A percentile compares a stretch with the other conserved stretches of the same genome.
phyloP scores from a whole-genome alignment of 2,113 vertebrate genomes.

The Hassar affinis region DNA sequence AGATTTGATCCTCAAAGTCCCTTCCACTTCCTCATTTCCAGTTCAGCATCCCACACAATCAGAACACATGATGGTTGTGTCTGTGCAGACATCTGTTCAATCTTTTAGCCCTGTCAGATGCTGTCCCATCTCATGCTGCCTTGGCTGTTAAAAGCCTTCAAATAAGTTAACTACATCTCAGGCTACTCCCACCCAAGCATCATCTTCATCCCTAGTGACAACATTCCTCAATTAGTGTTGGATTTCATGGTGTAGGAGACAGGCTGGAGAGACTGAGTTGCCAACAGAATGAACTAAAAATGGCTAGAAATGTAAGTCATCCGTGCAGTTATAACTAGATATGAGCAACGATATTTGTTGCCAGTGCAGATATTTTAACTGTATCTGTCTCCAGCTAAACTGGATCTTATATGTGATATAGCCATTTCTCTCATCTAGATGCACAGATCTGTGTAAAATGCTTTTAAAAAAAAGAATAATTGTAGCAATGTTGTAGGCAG shows the following conservation, averaged over 20 bases:
- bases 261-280: slow-evolving; percentile 1
- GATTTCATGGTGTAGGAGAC: slow-evolving; percentile 57
- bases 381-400: slow-evolving; percentile 30
- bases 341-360: neutral
- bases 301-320: slow-evolving; percentile 14
- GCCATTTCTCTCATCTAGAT: neutral
- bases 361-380: neutral
- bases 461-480: neutral
- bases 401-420: neutral
- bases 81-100: slow-evolving; percentile 15
- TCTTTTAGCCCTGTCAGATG: slow-evolving; percentile 18
- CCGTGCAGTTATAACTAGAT: neutral
- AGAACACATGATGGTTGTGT: neutral
- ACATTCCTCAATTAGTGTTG: slow-evolving; percentile 55
- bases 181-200: slow-evolving; percentile 33
- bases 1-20: slow-evolving; percentile 39
- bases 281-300: slow-evolving; percentile 23
- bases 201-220: slow-evolving; percentile 53
- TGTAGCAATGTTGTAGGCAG: slow-evolving; percentile 10
- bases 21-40: slow-evolving; percentile 40
- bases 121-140: slow-evolving; percentile 7
- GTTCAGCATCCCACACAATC: slow-evolving; percentile 21
- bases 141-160: slow-evolving; percentile 54
- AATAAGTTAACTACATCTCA: slow-evolving; percentile 60
- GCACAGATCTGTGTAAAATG: neutral